Base-by-base conservation (phyloP, 2,113 vertebrate genomes). In the Austrofundulus limnaeus region DNA sequence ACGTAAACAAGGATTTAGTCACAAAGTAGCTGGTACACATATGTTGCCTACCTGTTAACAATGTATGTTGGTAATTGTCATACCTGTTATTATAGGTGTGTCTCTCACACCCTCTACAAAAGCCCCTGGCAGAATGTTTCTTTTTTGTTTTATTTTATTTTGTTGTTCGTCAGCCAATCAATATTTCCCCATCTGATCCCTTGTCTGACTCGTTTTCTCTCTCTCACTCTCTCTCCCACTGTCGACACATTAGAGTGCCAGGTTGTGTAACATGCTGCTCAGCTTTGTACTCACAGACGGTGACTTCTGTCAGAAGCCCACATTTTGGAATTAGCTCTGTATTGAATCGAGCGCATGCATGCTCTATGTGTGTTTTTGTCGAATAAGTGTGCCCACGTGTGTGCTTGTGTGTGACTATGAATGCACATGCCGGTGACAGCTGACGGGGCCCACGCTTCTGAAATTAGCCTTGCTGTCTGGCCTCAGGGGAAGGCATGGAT, bases 381-480 rank as follows among this genome's bases (percentile, higher is more conserved):
- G 21, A 38, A 73, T 66, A 61, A 72, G 74, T 61, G 62, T 80
- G 66, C 63, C 43, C 54, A 60, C 64, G 60, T 63, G 73, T 49
- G 70, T 52, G 71, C 72, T 57, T 75, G 45, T 68, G 70, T 65
- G 64, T 53, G 52, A 69, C 49, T 73, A 71, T 57, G 61, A 47
- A 67, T 10, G 14, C 0, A 75, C 70, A 61, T 68, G 72, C 73
- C 82, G 76, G 68, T 84, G 78, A 75, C 82, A 86, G 84, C 78
- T 85, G 87, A 90, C 82, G 78, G 70, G 62, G 76, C 78, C 83
- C 82, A 81, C 71, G 69, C 77, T 77, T 84, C 85, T 85, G 79
- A 83, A 87, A 86, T 90, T 84, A 87, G 72, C 83, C 67, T 76
- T 55, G 73, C 72, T 81, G 65, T 78, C 72, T 73, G 74, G 74